Evolutionary conservation across 92 coral and sea anemone genomes (phyloP).

Genomic region (Zoanthus gigantus): DNA sequence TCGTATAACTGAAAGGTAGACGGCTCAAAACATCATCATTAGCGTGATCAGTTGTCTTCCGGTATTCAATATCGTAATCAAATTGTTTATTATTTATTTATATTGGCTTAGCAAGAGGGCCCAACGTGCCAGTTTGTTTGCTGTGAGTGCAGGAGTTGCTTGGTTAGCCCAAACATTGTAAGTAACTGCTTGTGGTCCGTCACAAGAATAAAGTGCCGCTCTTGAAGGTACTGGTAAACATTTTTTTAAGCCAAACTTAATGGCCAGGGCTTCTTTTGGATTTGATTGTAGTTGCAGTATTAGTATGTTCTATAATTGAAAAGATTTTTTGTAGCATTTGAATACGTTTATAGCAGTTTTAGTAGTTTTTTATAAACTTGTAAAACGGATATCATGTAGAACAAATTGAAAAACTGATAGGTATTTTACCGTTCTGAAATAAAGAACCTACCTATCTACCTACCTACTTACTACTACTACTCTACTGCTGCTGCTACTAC

Average conservation of each 20-base stretch:
- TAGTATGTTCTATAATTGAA: no score
- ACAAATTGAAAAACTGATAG: no score
- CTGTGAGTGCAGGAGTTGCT: background rate
- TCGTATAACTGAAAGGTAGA: background rate
- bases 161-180: background rate
- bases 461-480: no score
- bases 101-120: background rate
- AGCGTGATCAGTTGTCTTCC: conserved; percentile 7
- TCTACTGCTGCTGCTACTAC: no score
- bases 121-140: no score
- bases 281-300: conserved; percentile 38
- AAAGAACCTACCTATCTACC: no score
- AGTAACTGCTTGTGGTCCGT: conserved; percentile 40
- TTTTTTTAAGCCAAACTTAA: background rate
- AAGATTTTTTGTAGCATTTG: no score
- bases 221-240: conserved; percentile 24
- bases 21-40: background rate
- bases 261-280: conserved; percentile 30
- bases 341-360: no score
- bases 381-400: no score
- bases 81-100: conserved; percentile 5
- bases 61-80: conserved; percentile 19
- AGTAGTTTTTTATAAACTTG: no score
- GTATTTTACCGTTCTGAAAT: no score
- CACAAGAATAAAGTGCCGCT: background rate